These are phyloP conservation scores for Rhopalosiphum padi DNA, from an alignment of 1,140 invertebrate species.

Conservation along the genomic window DNA sequence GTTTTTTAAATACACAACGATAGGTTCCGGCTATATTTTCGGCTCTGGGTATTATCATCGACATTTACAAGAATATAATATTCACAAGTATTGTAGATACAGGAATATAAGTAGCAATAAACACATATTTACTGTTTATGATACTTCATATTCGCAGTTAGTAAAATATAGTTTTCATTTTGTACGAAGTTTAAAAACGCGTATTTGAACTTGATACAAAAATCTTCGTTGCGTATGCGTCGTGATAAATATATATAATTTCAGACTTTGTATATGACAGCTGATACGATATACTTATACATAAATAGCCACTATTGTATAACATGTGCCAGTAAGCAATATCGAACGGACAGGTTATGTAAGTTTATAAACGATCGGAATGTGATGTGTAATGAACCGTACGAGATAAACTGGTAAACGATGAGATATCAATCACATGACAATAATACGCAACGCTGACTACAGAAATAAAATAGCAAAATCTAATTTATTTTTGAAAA, in stretches of 20 bases:
- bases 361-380: neutral
- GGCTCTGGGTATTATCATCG: neutral
- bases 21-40: neutral
- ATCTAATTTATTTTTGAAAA: neutral
- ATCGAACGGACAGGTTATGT: neutral
- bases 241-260: neutral
- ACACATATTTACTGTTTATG: neutral
- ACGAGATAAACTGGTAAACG: neutral
- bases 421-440: neutral
- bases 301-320: neutral
- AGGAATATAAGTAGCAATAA: neutral
- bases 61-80: neutral
- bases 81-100: neutral
- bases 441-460: neutral
- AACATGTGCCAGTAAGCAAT: neutral
- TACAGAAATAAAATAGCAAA: neutral
- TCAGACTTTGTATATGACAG: conserved; percentile 15
- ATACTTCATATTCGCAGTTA: neutral
- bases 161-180: neutral
- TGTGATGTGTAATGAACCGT: neutral
- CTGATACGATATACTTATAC: neutral
- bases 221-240: neutral
- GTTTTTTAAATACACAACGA: neutral
- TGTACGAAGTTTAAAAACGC: neutral
- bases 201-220: neutral